Percentiles rank a stretch among this genome's conserved stretches.
Evolutionary conservation across 2,113 vertebrate species (phyloP).

Genomic region (Nothocercus julius): DNA sequence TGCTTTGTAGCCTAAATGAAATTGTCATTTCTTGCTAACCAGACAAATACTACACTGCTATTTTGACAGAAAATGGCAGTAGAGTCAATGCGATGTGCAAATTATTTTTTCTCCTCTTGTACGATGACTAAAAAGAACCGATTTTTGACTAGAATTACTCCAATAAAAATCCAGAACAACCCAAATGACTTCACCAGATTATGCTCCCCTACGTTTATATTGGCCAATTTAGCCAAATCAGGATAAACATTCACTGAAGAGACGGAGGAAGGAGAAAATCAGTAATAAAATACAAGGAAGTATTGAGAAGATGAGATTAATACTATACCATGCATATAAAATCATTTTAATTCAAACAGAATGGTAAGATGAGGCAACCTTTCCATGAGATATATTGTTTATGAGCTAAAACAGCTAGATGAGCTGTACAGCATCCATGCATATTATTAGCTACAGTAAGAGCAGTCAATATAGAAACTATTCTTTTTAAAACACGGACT

Average conservation of each 20-base stretch:
- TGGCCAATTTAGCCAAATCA: not conserved
- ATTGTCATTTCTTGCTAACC: not conserved
- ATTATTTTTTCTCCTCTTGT: not conserved
- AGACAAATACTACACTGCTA: slow-evolving; percentile 1
- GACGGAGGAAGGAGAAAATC: not conserved
- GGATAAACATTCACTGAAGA: not conserved
- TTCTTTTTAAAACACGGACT: not conserved
- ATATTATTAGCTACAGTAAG: not conserved
- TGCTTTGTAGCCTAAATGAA: not conserved
- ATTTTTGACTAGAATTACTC: not conserved
- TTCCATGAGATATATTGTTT: not conserved
- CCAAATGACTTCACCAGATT: not conserved
- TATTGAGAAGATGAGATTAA: not conserved
- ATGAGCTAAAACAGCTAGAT: not conserved
- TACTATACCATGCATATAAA: not conserved
- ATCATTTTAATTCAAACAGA: not conserved
- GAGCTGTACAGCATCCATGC: not conserved
- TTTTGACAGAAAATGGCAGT: slow-evolving; percentile 6
- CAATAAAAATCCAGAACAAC: not conserved
- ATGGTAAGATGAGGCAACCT: not conserved
- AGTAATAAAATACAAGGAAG: not conserved
- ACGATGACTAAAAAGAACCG: not conserved
- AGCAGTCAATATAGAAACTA: not conserved
- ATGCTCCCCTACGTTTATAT: not conserved
- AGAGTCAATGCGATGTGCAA: not conserved